Conservation (phyloP, 2,113 vertebrate species). For the Anhinga rufa region DNA sequence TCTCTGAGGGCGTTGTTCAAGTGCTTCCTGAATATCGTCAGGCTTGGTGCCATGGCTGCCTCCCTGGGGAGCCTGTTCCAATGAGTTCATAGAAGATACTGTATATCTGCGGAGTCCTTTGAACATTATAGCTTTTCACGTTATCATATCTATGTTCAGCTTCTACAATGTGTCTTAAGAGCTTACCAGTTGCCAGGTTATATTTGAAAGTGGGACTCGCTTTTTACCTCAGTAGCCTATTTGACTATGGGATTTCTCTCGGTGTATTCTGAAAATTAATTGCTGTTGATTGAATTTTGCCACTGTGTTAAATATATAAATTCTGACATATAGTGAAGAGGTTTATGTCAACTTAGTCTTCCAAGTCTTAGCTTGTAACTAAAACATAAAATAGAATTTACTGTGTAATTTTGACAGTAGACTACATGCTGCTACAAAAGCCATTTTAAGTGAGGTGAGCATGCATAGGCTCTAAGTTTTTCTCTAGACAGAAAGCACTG, state of each 20-base stretch:
- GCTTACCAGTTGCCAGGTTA: not conserved
- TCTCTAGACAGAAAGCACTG: not conserved
- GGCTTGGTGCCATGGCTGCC: no score
- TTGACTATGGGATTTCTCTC: not conserved
- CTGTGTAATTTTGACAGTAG: not conserved
- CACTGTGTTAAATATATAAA: not conserved
- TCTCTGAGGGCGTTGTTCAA: no score
- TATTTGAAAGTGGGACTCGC: not conserved
- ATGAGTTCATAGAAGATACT: not conserved
- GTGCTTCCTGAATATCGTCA: no score
- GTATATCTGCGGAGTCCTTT: accelerated
- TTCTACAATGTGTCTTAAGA: not conserved
- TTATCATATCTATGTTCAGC: not conserved
- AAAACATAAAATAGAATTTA: not conserved
- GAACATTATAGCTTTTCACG: not conserved
- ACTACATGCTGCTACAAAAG: not conserved
- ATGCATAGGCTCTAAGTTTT: not conserved
- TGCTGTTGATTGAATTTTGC: not conserved
- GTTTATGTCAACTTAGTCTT: not conserved
- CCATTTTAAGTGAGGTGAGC: not conserved
- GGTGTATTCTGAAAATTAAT: not conserved
- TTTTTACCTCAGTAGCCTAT: not conserved
- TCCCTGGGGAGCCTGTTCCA: no score
- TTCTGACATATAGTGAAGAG: not conserved
- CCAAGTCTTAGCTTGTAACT: not conserved